Base-by-base conservation (phyloP, 2,113 vertebrate species). In the Boulengeromyrus knoepffleri region DNA sequence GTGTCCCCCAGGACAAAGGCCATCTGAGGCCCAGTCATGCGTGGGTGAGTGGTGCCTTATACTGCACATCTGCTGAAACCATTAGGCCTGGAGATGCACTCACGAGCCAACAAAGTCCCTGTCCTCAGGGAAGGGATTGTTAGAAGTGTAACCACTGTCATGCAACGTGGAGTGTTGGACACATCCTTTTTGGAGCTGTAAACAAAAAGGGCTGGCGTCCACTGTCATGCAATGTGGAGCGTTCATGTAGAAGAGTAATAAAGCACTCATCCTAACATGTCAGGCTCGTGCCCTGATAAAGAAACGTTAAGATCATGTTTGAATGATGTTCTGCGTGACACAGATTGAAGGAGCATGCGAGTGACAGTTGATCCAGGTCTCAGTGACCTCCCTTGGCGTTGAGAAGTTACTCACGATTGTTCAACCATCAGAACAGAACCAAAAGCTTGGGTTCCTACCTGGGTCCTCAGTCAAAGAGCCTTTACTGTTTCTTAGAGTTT, bases 11-110 rank as follows among this genome's bases (percentile, higher is more conserved):
- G 27, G 36, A 47, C 42, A 90, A 70, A 53, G 89, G 52, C 21
- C 56, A 49, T 24, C 45, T 42, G 89, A 86, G 70, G n/a, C 88
- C 15, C 56, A 24, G 7, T 90, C 45, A 74, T 45, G 19, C 46
- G 15, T 87, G 84, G 56, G 85, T 50, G 89, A 90, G 42, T 27
- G 42, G 56, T 50, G n/a, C 46, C 58, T 90, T 31, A 90, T 56
- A 2, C 46, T 87, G 21, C 83, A 90, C 89, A 90, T 49, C 89
- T 90, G 89, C 53, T 86, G 53, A 49, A 87, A n/a, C 56, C 85
- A 90, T 90, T 84, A 90, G 39, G 7, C 7, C 83, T 90, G 17
- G 2, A 17, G 56, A 86, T 45, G 42, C 19, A 7, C 56, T 49
- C 15, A 24, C n/a, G 0, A 85, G n/a, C 31, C 31, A 21, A 24